These are phyloP conservation scores for Dipodomys merriami DNA, from an alignment of 2,113 vertebrate species.

Conservation along the genomic window DNA sequence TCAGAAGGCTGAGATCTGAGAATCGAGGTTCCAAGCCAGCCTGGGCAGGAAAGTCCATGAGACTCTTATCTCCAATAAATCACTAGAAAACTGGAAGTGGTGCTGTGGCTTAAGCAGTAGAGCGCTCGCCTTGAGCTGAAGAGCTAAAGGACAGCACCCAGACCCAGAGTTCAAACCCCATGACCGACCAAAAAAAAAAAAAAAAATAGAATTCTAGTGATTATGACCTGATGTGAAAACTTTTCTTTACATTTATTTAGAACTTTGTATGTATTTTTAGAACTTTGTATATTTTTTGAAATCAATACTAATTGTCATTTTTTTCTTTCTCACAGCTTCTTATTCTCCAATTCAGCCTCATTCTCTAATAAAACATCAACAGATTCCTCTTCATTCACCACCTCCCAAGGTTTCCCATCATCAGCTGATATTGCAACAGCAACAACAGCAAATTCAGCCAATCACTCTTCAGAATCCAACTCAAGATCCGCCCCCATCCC, in stretches of 20 bases:
- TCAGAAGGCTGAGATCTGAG: no score
- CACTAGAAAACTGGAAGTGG: no score
- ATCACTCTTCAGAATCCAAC: conserved; percentile 89
- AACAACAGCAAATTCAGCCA: conserved; percentile 92
- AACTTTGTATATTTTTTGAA: conserved; percentile 51
- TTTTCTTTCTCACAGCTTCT: conserved; percentile 85
- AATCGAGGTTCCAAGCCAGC: no score
- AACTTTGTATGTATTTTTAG: conserved; percentile 29
- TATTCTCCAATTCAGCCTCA: conserved; percentile 92
- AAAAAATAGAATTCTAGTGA: conserved; percentile 5
- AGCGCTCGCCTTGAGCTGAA: no score
- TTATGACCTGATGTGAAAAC: conserved; percentile 57
- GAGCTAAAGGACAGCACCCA: no score
- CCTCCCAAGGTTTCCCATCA: conserved; percentile 91
- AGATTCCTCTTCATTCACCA: conserved; percentile 86
- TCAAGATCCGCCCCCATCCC: conserved; percentile 88
- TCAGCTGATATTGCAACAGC: conserved; percentile 93
- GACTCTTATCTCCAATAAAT: no score
- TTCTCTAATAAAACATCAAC: conserved; percentile 91
- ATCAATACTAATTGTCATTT: conserved; percentile 80
- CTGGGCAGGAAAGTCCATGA: no score
- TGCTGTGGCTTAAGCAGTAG: no score
- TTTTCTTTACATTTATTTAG: conserved; percentile 65
- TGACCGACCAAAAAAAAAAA: no score
- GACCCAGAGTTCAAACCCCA: no score